Evolutionary conservation across 2,113 vertebrate species (phyloP), one percentile per base, ranked within the genome.

Genomic region (Mesocricetus auratus): DNA sequence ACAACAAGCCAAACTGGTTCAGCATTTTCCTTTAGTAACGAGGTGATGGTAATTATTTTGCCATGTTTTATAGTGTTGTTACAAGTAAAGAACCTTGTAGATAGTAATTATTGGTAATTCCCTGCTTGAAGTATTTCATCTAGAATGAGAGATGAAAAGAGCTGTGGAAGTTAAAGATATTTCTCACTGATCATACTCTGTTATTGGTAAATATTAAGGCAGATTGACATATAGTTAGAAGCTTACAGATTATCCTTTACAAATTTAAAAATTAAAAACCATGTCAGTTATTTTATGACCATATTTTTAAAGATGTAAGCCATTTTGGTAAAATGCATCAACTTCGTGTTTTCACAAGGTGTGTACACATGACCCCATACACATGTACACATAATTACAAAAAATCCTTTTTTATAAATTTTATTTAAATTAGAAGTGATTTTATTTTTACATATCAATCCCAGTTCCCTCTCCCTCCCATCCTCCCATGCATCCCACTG

Each of bases 31-130:
- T 93, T 90, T 90, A 39, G 90, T 96, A 60, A 92, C 86, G 66
- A 81, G 50, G 66, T 93, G 29, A 77, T 95, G 29, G 33, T 93
- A n/a, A 89, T 95, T 93, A 79, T 90, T 94, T 95, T 95, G 53
- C 42, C 64, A 22, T 92, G 71, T 45, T 93, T 96, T 81, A 50
- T 90, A 58, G 73, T 93, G 26, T 79, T 91, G 9, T 78, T 90
- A 75, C 75, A 93, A 91, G 47, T 62, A 93, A 94, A 94, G 69
- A 75, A 79, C n/a, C 86, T 1, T 71, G 62, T 85, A 86, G 89
- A 64, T 91, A 60, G 64, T 96, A 93, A 91, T 94, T 95, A 92
- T 71, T 94, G 69, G 58, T 91, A 66, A 77, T 92, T 90, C 62
- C 77, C 68, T 81, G 3, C 60, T 8, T 75, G 62, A 89, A 15